Evolutionary conservation across 2,888 invertebrate species (phyloP).

Genomic region (Drosophila pegasa): DNA sequence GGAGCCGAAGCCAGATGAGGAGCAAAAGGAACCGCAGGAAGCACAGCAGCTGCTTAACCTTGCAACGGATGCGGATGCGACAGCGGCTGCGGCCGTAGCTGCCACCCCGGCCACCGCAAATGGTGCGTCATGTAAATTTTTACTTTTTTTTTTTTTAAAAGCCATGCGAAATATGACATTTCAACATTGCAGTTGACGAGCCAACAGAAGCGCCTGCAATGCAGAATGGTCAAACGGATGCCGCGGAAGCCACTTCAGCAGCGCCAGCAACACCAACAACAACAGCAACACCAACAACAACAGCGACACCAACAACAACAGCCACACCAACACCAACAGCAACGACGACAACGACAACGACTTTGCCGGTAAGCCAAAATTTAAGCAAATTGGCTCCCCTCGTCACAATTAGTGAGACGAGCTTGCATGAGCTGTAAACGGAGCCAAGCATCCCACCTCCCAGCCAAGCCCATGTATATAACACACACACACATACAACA

Average conservation of each 20-base stretch:
- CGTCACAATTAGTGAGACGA: conserved; percentile 86
- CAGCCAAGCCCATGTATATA: conserved; percentile 43
- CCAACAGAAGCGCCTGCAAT: conserved; percentile 12
- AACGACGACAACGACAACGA: conserved; percentile 23
- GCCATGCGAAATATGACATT: conserved; percentile 33
- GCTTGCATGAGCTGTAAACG: conserved; percentile 67
- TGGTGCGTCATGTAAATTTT: conserved; percentile 61
- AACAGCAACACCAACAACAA: not conserved
- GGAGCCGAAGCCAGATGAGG: conserved; percentile 9
- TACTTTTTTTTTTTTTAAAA: conserved; percentile 35
- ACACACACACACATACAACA: conserved; percentile 25
- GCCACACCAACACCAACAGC: not conserved
- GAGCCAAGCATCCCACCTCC: conserved; percentile 1
- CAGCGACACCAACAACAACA: conserved; percentile 1
- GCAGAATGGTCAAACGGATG: conserved; percentile 48
- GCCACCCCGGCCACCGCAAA: conserved; percentile 31
- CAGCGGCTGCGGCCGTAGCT: not conserved
- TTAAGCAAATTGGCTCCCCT: conserved; percentile 85
- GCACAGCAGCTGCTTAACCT: conserved; percentile 39
- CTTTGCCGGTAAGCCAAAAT: conserved; percentile 85
- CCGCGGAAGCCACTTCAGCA: conserved; percentile 20
- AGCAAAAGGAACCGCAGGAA: conserved; percentile 27
- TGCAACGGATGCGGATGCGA: conserved; percentile 50
- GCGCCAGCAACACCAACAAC: not conserved
- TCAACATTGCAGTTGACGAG: conserved; percentile 33